Evolutionary conservation across 1,140 invertebrate genomes (phyloP).

Genomic region (Maniola jurtina): DNA sequence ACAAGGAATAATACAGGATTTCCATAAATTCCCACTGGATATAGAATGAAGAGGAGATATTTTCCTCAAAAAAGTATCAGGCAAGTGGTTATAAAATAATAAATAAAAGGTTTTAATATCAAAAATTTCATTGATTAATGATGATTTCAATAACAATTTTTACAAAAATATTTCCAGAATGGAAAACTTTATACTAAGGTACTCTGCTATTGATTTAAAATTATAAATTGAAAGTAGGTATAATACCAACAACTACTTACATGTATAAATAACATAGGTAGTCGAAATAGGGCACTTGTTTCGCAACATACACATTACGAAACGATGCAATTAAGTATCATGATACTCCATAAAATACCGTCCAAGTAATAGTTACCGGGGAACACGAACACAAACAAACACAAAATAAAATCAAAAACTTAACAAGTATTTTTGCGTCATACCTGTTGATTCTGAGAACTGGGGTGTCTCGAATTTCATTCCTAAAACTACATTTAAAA

Average conservation of each 20-base stretch:
- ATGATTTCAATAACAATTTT: too few relatives aligned
- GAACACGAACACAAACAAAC: slow-evolving; percentile 1
- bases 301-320: background rate
- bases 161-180: too few relatives aligned
- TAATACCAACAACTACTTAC: background rate
- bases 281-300: too few relatives aligned
- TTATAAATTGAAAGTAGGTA: background rate
- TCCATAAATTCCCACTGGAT: too few relatives aligned
- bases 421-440: slow-evolving; percentile 52
- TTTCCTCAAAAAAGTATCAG: too few relatives aligned
- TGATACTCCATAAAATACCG: background rate
- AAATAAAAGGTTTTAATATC: too few relatives aligned
- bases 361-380: background rate
- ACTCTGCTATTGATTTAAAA: too few relatives aligned
- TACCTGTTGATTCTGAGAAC: slow-evolving; percentile 69
- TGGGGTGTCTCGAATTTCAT: slow-evolving; percentile 53
- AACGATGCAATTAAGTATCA: background rate
- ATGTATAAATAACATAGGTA: background rate
- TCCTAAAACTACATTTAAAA: slow-evolving; percentile 26
- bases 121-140: too few relatives aligned
- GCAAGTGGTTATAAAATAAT: too few relatives aligned
- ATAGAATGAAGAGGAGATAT: too few relatives aligned
- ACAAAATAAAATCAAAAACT: slow-evolving; percentile 21
- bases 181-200: too few relatives aligned
- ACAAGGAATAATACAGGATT: too few relatives aligned